Evolutionary conservation across 2,888 invertebrate species (phyloP).

Genomic region (Ormyrus nitidulus): DNA sequence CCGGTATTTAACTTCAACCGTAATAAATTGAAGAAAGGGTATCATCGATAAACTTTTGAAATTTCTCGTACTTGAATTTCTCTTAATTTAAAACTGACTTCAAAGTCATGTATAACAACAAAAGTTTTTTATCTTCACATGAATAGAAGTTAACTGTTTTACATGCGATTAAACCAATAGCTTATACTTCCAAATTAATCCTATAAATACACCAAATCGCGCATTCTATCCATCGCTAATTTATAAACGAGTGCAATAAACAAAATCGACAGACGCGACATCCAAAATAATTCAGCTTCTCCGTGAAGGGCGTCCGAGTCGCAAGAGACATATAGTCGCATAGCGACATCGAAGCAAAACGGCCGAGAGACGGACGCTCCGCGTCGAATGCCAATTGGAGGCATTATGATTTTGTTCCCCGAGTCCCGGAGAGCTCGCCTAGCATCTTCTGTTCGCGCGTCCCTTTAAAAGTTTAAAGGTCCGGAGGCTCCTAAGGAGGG

Average conservation of each 20-base stretch:
- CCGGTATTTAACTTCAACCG: too few relatives aligned
- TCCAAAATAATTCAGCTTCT: neutral
- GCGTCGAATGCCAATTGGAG: conserved; percentile 20
- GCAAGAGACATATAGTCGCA: neutral
- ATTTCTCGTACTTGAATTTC: too few relatives aligned
- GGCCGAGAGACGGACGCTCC: conserved; percentile 1
- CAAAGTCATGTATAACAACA: too few relatives aligned
- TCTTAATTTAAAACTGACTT: too few relatives aligned
- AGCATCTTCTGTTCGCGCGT: conserved; percentile 37
- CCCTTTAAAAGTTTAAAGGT: conserved; percentile 67
- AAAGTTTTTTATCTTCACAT: too few relatives aligned
- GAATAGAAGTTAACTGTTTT: too few relatives aligned
- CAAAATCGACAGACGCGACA: conserved; percentile 22
- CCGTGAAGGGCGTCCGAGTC: too few relatives aligned
- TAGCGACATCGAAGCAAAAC: conserved; percentile 13
- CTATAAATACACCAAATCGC: conserved; percentile 2
- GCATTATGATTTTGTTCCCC: too few relatives aligned
- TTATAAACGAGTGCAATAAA: neutral
- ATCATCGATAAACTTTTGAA: too few relatives aligned
- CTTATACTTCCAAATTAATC: too few relatives aligned
- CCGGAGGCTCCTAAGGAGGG: conserved; percentile 36
- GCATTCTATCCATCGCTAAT: conserved; percentile 27
- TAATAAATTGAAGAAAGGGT: too few relatives aligned
- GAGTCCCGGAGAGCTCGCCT: neutral
- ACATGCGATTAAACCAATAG: too few relatives aligned